These are phyloP conservation scores for Myocastor coypus DNA, from an alignment of 2,113 vertebrate species.

Conservation along the genomic window DNA sequence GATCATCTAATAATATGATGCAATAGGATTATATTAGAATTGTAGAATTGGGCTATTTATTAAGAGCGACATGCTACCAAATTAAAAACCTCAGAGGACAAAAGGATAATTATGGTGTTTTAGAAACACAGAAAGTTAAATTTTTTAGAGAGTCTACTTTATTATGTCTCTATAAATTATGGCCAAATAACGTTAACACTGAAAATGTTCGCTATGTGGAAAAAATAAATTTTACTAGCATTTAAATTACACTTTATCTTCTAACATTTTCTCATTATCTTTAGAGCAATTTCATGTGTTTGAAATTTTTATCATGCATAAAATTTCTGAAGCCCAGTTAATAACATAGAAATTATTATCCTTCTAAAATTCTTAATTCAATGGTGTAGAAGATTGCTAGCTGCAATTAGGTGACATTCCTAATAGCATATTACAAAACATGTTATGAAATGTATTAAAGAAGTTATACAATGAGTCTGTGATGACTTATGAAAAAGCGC, in stretches of 20 bases:
- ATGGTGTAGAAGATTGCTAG: conserved; percentile 58
- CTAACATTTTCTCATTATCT: conserved; percentile 59
- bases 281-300: conserved; percentile 45
- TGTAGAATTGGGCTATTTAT: conserved; percentile 75
- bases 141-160: conserved; percentile 55
- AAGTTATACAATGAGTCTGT: background rate
- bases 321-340: conserved; percentile 49
- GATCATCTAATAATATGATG: conserved; percentile 73
- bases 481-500: background rate
- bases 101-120: conserved; percentile 61
- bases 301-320: conserved; percentile 59
- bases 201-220: conserved; percentile 46
- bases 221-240: conserved; percentile 63
- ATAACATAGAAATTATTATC: conserved; percentile 66
- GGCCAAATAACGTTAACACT: conserved; percentile 61
- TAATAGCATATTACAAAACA: conserved; percentile 49
- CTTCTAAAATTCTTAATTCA: conserved; percentile 62
- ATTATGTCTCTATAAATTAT: conserved; percentile 67
- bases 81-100: conserved; percentile 62
- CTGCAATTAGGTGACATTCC: background rate
- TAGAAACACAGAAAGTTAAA: conserved; percentile 63
- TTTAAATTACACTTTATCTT: conserved; percentile 18
- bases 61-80: conserved; percentile 69
- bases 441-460: conserved; percentile 51
- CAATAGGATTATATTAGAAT: conserved; percentile 72